phyloP scores from a whole-genome alignment of 1,140 invertebrate genomes.

The Dysdera silvatica region DNA sequence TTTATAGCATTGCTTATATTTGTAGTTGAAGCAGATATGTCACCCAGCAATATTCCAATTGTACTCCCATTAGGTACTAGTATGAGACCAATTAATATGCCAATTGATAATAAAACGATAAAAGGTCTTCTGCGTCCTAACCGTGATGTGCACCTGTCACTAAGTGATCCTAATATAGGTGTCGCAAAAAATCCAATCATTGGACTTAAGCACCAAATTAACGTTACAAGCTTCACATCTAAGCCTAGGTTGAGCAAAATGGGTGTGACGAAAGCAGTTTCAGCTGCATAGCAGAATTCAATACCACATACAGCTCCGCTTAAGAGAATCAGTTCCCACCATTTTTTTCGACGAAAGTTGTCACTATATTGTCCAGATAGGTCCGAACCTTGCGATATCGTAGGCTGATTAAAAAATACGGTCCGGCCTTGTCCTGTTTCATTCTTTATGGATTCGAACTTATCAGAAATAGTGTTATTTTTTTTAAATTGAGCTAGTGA shows the following conservation, averaged over 20 bases:
- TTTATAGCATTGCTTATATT: neutral
- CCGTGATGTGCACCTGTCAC: conserved; percentile 71
- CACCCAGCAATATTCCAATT: conserved; percentile 71
- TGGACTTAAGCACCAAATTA: conserved; percentile 89
- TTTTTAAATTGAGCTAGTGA: no score
- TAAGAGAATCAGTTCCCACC: conserved; percentile 71
- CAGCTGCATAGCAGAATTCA: conserved; percentile 93
- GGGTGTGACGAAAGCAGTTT: conserved; percentile 93
- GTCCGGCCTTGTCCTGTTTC: no score
- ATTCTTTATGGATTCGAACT: no score
- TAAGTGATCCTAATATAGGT: conserved; percentile 81
- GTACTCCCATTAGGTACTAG: conserved; percentile 83
- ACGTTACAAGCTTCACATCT: conserved; percentile 80
- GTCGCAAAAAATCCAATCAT: conserved; percentile 87
- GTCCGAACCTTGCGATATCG: no score
- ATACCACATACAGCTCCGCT: conserved; percentile 94
- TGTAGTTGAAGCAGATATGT: conserved; percentile 39
- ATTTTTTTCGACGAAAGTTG: conserved; percentile 58
- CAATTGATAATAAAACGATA: conserved; percentile 77
- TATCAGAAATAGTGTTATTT: no score
- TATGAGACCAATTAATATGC: conserved; percentile 75
- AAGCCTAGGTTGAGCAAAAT: conserved; percentile 87
- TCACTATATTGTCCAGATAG: conserved; percentile 27
- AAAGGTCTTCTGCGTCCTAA: conserved; percentile 82
- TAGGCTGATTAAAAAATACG: no score